phyloP scores from a whole-genome alignment of 2,113 vertebrate genomes.

The Caranx ignobilis region DNA sequence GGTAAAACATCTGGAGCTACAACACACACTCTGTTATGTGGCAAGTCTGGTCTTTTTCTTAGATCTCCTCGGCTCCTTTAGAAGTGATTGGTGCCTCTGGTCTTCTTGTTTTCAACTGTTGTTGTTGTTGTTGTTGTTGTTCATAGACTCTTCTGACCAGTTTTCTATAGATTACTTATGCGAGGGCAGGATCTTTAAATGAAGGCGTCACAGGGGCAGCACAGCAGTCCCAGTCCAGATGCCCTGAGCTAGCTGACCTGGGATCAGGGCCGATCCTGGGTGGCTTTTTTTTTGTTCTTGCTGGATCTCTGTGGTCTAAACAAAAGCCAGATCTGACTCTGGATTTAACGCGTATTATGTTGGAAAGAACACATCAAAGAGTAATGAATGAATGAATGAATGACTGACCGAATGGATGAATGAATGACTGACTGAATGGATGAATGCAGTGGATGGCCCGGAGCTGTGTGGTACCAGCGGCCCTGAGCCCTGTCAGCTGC shows the following conservation, averaged over 20 bases:
- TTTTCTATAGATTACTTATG: background rate
- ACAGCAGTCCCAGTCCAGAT: background rate
- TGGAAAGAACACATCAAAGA: background rate
- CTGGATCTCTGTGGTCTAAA: background rate
- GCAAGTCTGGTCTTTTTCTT: background rate
- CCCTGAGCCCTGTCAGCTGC: background rate
- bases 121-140: background rate
- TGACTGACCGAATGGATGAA: no score
- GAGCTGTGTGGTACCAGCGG: background rate
- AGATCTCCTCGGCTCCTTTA: background rate
- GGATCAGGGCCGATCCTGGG: background rate
- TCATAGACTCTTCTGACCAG: background rate
- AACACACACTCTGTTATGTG: background rate
- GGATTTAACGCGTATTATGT: background rate
- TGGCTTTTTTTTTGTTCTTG: background rate
- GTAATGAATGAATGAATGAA: background rate
- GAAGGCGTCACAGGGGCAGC: background rate
- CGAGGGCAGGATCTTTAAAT: background rate
- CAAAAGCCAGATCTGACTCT: background rate
- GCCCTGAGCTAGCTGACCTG: background rate
- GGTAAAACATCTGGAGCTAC: background rate
- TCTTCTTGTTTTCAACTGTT: background rate
- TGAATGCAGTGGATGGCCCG: no score
- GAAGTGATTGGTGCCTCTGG: background rate
- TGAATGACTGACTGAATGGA: no score